These are phyloP conservation scores for Solea senegalensis DNA, from an alignment of 2,113 vertebrate species.

Conservation along the genomic window DNA sequence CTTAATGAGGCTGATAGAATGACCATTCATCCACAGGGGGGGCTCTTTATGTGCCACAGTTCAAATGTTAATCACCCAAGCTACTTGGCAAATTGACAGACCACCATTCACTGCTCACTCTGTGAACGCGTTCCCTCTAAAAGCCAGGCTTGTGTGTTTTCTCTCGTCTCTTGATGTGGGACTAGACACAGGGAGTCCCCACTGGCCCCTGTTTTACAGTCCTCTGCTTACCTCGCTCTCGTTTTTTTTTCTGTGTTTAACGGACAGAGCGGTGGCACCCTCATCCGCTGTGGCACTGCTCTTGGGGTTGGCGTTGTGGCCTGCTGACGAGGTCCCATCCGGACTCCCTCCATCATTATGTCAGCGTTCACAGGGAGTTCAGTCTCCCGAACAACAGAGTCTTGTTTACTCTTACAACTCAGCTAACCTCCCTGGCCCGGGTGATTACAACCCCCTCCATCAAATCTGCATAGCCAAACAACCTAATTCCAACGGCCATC, in stretches of 20 bases:
- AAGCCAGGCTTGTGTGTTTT: slow-evolving; percentile 65
- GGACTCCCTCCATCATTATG: slow-evolving; percentile 78
- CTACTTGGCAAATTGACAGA: slow-evolving; percentile 80
- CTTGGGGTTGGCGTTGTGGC: slow-evolving; percentile 42
- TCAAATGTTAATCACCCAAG: slow-evolving; percentile 83
- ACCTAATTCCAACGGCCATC: slow-evolving; percentile 8
- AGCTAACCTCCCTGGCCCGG: slow-evolving; percentile 34
- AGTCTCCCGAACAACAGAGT: slow-evolving; percentile 61
- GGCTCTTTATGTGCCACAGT: slow-evolving; percentile 73
- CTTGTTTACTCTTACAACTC: slow-evolving; percentile 62
- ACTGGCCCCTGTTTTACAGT: slow-evolving; percentile 68
- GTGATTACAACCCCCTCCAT: slow-evolving; percentile 27
- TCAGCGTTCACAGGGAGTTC: slow-evolving; percentile 68
- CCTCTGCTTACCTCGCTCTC: slow-evolving; percentile 50
- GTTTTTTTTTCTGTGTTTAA: slow-evolving; percentile 49
- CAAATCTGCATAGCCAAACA: slow-evolving; percentile 34
- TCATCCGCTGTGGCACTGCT: slow-evolving; percentile 50
- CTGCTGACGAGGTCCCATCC: slow-evolving; percentile 67
- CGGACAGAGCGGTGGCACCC: slow-evolving; percentile 46
- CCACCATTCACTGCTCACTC: slow-evolving; percentile 70
- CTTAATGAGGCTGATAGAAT: slow-evolving; percentile 77
- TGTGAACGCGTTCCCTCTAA: slow-evolving; percentile 61
- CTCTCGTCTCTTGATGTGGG: slow-evolving; percentile 54
- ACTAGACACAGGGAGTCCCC: slow-evolving; percentile 57
- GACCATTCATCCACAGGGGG: slow-evolving; percentile 77